Conservation (phyloP, 2,797 vertebrate genomes). For the Phyllotis vaccarum region DNA sequence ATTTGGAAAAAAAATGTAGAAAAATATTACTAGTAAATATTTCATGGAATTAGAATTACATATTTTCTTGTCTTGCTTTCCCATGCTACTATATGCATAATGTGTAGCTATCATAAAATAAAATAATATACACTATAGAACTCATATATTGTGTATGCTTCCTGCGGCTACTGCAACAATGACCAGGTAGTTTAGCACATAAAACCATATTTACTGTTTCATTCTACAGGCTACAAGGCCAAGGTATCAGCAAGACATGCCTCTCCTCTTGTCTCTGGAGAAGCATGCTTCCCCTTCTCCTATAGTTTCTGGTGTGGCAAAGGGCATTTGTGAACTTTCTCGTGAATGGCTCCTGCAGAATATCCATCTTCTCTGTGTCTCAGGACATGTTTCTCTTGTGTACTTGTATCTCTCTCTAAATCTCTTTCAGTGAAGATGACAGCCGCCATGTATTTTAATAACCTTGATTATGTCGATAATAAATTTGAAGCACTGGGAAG, state of each 20-base stretch:
- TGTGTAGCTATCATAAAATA: neutral
- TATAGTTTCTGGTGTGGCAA: neutral
- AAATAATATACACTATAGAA: neutral
- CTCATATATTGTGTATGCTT: neutral
- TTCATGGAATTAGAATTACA: neutral
- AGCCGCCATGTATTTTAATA: neutral
- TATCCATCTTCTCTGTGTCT: neutral
- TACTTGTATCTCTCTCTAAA: neutral
- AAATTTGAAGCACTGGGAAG: neutral
- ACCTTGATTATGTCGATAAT: neutral
- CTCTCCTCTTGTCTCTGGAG: neutral
- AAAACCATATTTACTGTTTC: neutral
- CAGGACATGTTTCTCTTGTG: neutral
- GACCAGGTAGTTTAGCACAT: neutral
- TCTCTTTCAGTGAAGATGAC: neutral
- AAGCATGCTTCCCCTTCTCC: neutral
- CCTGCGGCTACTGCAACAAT: neutral
- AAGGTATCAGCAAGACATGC: neutral
- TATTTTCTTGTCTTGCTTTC: neutral
- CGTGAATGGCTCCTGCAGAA: neutral
- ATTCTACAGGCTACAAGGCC: neutral
- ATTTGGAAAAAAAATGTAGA: neutral
- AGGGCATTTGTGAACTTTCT: neutral
- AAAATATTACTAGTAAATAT: neutral
- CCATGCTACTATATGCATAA: neutral